Conservation (phyloP, 2,113 vertebrate genomes). For the Hippocampus barbouri region DNA sequence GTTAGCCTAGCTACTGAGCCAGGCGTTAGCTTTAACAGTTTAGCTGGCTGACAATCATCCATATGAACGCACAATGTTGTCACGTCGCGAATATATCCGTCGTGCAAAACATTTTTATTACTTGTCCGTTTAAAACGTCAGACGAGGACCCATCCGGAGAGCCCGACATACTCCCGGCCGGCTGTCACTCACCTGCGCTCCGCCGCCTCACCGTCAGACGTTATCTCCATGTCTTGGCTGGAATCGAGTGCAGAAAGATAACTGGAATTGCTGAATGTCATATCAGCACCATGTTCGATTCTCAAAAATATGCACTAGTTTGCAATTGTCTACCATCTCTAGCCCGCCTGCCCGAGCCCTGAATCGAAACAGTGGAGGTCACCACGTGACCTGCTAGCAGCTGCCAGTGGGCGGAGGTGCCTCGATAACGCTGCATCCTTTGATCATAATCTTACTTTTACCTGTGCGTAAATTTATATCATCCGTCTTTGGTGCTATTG, state of each 20-base stretch:
- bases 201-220: constrained; percentile 57
- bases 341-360: constrained; percentile 4
- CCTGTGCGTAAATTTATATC: neutral
- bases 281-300: neutral
- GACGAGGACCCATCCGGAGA: neutral
- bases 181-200: constrained; percentile 64
- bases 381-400: constrained; percentile 34
- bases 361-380: constrained; percentile 48
- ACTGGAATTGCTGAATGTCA: neutral
- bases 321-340: constrained; percentile 40
- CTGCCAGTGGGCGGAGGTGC: constrained; percentile 38
- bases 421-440: constrained; percentile 6
- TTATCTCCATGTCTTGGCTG: constrained; percentile 59
- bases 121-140: neutral
- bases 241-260: constrained; percentile 11
- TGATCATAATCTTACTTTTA: neutral
- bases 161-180: neutral
- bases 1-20: neutral
- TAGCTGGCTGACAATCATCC: neutral
- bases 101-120: neutral
- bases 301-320: constrained; percentile 11
- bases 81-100: neutral
- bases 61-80: neutral
- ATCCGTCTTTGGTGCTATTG: neutral
- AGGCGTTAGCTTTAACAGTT: neutral